Evolutionary conservation across 2,888 invertebrate genomes (phyloP).

Genomic region (Drosophila stalkeri): DNA sequence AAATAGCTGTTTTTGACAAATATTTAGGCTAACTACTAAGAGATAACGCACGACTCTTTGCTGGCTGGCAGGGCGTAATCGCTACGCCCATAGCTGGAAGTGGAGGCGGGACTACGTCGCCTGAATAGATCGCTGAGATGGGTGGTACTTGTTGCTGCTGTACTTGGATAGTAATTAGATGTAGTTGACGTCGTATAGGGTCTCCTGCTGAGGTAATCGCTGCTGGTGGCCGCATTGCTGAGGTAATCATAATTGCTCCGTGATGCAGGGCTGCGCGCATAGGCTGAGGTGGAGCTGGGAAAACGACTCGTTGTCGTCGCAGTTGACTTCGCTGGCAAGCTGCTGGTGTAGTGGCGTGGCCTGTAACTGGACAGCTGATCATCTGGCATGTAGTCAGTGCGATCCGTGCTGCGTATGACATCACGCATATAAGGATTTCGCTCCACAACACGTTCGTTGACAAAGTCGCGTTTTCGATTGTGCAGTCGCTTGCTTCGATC

Average conservation of each 20-base stretch:
- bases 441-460: constrained; percentile 84
- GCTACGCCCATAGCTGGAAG: constrained; percentile 46
- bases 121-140: constrained; percentile 81
- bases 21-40: constrained; percentile 64
- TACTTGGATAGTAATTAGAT: constrained; percentile 50
- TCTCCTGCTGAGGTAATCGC: constrained; percentile 52
- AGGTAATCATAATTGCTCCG: constrained; percentile 64
- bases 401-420: constrained; percentile 69
- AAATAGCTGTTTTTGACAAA: constrained; percentile 56
- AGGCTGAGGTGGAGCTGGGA: constrained; percentile 71
- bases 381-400: constrained; percentile 56
- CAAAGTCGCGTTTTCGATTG: constrained; percentile 84
- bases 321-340: constrained; percentile 25
- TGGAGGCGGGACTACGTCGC: constrained; percentile 78
- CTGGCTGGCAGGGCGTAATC: constrained; percentile 70
- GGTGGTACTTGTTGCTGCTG: constrained; percentile 51
- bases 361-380: constrained; percentile 76
- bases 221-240: constrained; percentile 46
- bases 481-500: constrained; percentile 84
- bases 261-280: constrained; percentile 42
- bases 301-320: constrained; percentile 64
- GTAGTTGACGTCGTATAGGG: constrained; percentile 41
- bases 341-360: constrained; percentile 68
- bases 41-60: constrained; percentile 84
- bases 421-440: constrained; percentile 85